A percentile compares a stretch with the other conserved stretches of the same genome.
phyloP scores from a whole-genome alignment of 92 coral and sea anemone genomes.

The Epizoanthus fatuus region DNA sequence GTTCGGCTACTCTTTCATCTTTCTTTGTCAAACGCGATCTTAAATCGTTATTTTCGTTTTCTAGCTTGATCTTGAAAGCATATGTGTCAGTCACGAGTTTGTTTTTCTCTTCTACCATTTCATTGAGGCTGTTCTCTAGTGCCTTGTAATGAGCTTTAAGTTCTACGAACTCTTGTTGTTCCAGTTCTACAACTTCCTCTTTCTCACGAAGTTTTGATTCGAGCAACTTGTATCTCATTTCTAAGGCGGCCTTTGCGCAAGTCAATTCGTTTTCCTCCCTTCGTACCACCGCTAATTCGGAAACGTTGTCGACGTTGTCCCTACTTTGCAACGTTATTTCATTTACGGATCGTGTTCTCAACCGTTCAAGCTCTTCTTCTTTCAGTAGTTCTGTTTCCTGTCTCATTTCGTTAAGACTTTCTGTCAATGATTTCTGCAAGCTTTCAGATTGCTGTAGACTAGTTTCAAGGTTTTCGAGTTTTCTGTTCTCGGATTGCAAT shows the following conservation, averaged over 20 bases:
- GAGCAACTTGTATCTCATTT: constrained; percentile 32
- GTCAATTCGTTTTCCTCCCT: constrained; percentile 57
- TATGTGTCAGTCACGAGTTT: constrained; percentile 73
- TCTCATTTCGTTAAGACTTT: constrained; percentile 18
- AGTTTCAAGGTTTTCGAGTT: constrained; percentile 39
- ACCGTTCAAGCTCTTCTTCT: not conserved
- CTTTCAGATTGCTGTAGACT: constrained; percentile 19
- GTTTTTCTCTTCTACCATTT: constrained; percentile 60
- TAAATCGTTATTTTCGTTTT: constrained; percentile 69
- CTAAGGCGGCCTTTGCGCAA: constrained; percentile 44
- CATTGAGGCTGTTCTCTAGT: constrained; percentile 36
- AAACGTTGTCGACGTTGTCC: not conserved
- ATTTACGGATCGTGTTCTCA: not conserved
- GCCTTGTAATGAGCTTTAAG: constrained; percentile 43
- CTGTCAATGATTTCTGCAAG: constrained; percentile 43
- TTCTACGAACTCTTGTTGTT: constrained; percentile 17
- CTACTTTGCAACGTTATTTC: not conserved
- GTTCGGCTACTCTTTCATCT: constrained; percentile 61
- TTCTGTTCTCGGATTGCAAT: constrained; percentile 46
- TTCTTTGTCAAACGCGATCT: constrained; percentile 61
- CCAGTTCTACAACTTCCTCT: constrained; percentile 48
- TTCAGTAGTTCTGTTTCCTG: constrained; percentile 22
- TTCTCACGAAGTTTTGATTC: constrained; percentile 55
- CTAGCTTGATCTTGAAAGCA: constrained; percentile 73
- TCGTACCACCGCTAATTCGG: constrained; percentile 21